Conservation (phyloP, 2,888 invertebrate genomes). For the Oscheius sp. region DNA sequence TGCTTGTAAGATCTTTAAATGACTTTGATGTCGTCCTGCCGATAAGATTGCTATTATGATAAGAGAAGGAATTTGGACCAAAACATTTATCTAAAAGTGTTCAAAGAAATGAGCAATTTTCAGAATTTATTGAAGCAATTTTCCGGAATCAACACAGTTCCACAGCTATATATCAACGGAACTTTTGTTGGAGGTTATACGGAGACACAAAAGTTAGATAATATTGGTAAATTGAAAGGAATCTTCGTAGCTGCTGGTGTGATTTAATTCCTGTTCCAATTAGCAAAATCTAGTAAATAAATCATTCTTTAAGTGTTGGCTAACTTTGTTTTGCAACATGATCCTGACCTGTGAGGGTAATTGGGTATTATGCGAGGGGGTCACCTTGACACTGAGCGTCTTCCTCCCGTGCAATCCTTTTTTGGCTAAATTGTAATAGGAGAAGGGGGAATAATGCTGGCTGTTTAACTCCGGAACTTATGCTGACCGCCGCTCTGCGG, state of each 20-base stretch:
- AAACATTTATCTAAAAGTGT: too few relatives aligned
- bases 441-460: background rate
- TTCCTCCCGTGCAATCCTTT: too few relatives aligned
- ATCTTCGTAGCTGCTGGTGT: conserved; percentile 44
- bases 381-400: conserved; percentile 31
- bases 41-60: too few relatives aligned
- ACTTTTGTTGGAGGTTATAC: conserved; percentile 56
- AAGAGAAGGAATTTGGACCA: too few relatives aligned
- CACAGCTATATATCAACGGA: conserved; percentile 57
- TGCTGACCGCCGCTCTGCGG: conserved; percentile 16
- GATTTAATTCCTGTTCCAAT: background rate
- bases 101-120: conserved; percentile 51
- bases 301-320: background rate
- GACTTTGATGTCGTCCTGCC: background rate
- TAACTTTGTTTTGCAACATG: background rate
- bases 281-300: too few relatives aligned
- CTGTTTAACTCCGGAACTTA: background rate
- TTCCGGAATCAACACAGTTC: conserved; percentile 52
- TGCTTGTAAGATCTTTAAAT: conserved; percentile 44
- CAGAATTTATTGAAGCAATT: conserved; percentile 48
- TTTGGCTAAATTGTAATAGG: background rate
- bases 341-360: conserved; percentile 9
- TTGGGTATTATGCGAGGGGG: conserved; percentile 10
- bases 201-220: conserved; percentile 46
- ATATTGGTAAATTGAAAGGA: conserved; percentile 42